A percentile compares a stretch with the other conserved stretches of the same genome.
phyloP scores from a whole-genome alignment of 2,113 vertebrate genomes.

The Gallinago media region DNA sequence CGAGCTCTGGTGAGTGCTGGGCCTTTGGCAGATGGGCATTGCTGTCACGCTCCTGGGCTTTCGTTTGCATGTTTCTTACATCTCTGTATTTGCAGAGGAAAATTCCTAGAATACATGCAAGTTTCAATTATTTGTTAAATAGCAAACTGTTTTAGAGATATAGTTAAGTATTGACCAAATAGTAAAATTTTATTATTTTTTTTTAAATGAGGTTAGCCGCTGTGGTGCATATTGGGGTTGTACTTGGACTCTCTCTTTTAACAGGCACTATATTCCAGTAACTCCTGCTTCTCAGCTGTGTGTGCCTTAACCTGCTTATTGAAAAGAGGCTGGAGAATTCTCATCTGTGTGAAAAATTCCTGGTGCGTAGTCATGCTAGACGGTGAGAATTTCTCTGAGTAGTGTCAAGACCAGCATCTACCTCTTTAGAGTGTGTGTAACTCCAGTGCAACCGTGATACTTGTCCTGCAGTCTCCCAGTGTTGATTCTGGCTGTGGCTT shows the following conservation, averaged over 20 bases:
- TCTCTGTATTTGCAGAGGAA: neutral
- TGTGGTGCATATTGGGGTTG: neutral
- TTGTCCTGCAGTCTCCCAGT: neutral
- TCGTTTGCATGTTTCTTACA: neutral
- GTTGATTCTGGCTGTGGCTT: neutral
- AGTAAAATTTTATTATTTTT: neutral
- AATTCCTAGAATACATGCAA: neutral
- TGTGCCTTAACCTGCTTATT: neutral
- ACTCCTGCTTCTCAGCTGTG: neutral
- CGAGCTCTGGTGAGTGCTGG: neutral
- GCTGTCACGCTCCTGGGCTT: neutral
- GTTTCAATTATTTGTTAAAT: neutral
- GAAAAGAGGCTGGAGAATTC: neutral
- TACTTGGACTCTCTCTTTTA: neutral
- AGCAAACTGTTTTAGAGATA: neutral
- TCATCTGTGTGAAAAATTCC: neutral
- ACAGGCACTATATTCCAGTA: neutral
- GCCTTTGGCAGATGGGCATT: constrained; percentile 4
- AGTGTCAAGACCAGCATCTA: neutral
- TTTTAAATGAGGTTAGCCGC: neutral
- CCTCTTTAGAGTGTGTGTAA: neutral
- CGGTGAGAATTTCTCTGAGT: neutral
- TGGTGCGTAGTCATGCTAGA: neutral
- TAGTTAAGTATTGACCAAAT: neutral
- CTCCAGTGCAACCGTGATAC: neutral